These are phyloP conservation scores for Garra rufa DNA, from an alignment of 2,113 vertebrate species.

Conservation along the genomic window DNA sequence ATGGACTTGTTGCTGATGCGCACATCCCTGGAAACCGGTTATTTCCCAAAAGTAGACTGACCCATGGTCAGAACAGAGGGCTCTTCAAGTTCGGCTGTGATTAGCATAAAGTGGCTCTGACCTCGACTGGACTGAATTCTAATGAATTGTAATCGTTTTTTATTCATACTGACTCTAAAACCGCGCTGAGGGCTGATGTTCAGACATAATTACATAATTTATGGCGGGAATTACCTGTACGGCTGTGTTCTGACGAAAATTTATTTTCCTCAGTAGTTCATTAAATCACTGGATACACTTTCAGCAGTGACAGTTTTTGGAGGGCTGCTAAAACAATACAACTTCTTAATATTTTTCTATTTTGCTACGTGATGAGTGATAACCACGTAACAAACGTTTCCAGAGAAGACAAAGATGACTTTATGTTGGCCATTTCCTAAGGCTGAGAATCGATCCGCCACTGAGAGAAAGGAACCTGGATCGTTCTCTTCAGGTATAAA, in stretches of 20 bases:
- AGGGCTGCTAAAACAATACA: no score
- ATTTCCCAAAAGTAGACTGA: constrained; percentile 70
- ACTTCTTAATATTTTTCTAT: no score
- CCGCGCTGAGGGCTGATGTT: constrained; percentile 7
- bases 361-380: no score
- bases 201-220: background rate
- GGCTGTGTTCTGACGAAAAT: background rate
- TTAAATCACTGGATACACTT: no score
- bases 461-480: no score
- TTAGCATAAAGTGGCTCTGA: constrained; percentile 74
- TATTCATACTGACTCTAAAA: constrained; percentile 34
- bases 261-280: background rate
- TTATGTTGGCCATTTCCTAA: no score
- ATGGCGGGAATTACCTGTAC: background rate
- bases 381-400: no score
- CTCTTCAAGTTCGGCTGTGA: constrained; percentile 69
- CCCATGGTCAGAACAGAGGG: constrained; percentile 74
- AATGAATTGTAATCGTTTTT: constrained; percentile 62
- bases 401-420: no score
- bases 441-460: no score
- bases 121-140: constrained; percentile 67
- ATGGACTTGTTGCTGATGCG: constrained; percentile 69
- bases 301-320: no score
- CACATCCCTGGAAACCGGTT: constrained; percentile 77
- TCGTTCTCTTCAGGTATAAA: background rate